These are phyloP conservation scores for Bostrychus sinensis DNA, from an alignment of 2,113 vertebrate genomes.

Conservation along the genomic window DNA sequence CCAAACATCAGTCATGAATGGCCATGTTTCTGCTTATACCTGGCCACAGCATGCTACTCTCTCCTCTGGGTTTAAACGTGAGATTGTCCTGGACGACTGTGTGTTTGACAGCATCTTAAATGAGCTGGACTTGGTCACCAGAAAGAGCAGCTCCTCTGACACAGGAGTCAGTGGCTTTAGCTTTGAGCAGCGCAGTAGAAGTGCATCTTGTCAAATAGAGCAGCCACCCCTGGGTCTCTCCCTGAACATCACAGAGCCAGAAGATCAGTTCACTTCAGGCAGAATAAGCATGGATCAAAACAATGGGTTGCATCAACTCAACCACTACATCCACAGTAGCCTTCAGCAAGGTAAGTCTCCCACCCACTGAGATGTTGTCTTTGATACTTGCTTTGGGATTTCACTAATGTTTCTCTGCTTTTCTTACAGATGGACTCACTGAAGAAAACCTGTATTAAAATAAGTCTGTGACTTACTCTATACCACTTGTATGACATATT, in stretches of 20 bases:
- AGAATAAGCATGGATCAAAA: constrained; percentile 34
- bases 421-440: constrained; percentile 66
- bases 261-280: constrained; percentile 33
- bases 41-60: constrained; percentile 23
- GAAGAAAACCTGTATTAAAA: constrained; percentile 73
- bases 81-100: constrained; percentile 59
- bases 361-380: not conserved
- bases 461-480: constrained; percentile 74
- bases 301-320: constrained; percentile 79
- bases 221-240: constrained; percentile 2
- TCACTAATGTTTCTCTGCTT: constrained; percentile 10
- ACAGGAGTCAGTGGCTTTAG: not conserved
- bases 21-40: constrained; percentile 5
- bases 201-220: not conserved
- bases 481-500: constrained; percentile 78
- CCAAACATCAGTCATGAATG: not conserved
- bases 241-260: not conserved
- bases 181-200: constrained; percentile 23
- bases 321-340: constrained; percentile 49
- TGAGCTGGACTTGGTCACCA: constrained; percentile 54
- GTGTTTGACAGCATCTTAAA: constrained; percentile 75
- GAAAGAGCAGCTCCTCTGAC: constrained; percentile 9
- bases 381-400: not conserved
- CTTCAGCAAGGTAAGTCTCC: constrained; percentile 67
- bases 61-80: constrained; percentile 24